Evolutionary conservation across 2,888 invertebrate species (phyloP).

Genomic region (Nephrotoma appendiculata): DNA sequence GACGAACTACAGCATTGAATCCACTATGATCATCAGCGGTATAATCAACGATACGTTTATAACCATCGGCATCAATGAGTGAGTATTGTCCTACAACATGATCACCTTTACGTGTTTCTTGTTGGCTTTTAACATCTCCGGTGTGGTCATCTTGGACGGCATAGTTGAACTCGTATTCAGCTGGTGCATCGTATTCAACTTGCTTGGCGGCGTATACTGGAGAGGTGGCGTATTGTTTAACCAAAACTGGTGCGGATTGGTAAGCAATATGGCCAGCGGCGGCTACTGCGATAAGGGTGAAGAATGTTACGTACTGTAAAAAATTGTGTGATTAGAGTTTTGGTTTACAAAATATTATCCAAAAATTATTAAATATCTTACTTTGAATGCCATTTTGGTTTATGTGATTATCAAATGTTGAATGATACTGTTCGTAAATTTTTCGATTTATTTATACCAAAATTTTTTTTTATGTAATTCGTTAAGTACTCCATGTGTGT

Average conservation of each 20-base stretch:
- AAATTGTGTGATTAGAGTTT: neutral
- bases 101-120: constrained; percentile 37
- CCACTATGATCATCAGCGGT: constrained; percentile 37
- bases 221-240: neutral
- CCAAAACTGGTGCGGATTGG: neutral
- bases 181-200: constrained; percentile 23
- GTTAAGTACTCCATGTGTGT: too few species aligned
- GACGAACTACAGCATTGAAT: constrained; percentile 38
- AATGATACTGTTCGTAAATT: neutral
- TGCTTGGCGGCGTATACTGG: neutral
- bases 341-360: too few species aligned
- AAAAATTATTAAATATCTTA: neutral
- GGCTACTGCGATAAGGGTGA: constrained; percentile 7
- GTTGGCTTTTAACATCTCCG: constrained; percentile 37
- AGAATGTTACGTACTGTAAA: neutral
- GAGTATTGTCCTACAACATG: constrained; percentile 37
- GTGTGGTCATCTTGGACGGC: constrained; percentile 35
- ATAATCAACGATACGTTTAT: constrained; percentile 36
- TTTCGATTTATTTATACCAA: neutral
- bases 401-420: neutral
- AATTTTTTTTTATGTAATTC: neutral
- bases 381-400: neutral
- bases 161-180: constrained; percentile 35
- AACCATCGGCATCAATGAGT: constrained; percentile 37
- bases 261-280: neutral